A percentile compares a stretch with the other conserved stretches of the same genome.
Conservation (phyloP, 2,888 invertebrate genomes). For the Diaprepes abbreviatus region DNA sequence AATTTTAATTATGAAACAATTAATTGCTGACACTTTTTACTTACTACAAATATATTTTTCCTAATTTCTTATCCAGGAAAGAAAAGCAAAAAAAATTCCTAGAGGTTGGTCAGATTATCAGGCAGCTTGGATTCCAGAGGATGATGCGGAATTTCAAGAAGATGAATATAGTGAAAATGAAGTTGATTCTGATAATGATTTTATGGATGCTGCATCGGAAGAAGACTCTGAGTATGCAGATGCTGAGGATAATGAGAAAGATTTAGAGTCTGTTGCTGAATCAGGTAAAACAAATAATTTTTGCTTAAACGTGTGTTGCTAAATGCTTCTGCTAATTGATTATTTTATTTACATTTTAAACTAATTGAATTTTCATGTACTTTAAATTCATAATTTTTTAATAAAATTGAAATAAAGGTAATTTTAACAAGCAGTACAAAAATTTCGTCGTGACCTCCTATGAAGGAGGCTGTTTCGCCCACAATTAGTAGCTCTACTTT, state of each 20-base stretch:
- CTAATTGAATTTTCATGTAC: no score
- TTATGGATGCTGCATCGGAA: conserved; percentile 61
- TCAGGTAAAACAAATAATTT: conserved; percentile 69
- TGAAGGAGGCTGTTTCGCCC: no score
- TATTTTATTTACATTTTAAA: no score
- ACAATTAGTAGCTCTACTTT: no score
- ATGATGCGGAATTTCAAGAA: conserved; percentile 69
- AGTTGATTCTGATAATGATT: conserved; percentile 70
- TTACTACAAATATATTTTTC: conserved; percentile 4
- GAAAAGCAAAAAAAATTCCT: conserved; percentile 84
- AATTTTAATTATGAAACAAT: no score
- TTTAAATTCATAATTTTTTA: no score
- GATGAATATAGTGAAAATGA: conserved; percentile 73
- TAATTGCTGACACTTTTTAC: no score
- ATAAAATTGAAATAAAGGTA: no score
- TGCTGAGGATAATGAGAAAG: conserved; percentile 77
- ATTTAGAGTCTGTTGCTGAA: conserved; percentile 78
- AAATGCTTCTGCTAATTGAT: not conserved
- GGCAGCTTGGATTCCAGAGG: conserved; percentile 91
- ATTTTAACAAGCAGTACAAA: no score
- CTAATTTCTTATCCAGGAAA: conserved; percentile 55
- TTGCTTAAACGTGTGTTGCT: not conserved
- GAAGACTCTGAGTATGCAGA: conserved; percentile 66
- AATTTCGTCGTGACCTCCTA: no score
- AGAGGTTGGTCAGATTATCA: conserved; percentile 98